A percentile compares a stretch with the other conserved stretches of the same genome.
These are phyloP conservation scores for Styela plicata DNA, from an alignment of 23 tunicate genomes.

Conservation along the genomic window DNA sequence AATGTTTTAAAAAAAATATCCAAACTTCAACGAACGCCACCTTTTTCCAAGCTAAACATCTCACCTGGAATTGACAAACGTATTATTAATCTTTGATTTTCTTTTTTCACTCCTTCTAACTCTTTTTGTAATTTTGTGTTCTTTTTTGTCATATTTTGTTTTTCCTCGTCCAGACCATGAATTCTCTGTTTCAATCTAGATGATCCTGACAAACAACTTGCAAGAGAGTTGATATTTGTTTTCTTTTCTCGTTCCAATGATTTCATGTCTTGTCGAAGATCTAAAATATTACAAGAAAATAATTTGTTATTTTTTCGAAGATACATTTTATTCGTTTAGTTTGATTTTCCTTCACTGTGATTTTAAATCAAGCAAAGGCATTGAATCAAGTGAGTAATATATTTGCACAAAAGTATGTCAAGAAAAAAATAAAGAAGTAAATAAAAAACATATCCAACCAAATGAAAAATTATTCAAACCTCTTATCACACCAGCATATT, in stretches of 20 bases:
- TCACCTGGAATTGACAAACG: not conserved
- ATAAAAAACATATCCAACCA: too few relatives aligned
- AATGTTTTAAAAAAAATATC: too few relatives aligned
- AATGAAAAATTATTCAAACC: too few relatives aligned
- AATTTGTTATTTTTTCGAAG: too few relatives aligned
- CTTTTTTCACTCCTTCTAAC: not conserved
- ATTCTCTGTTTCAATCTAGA: not conserved
- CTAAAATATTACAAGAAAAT: too few relatives aligned
- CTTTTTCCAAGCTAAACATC: not conserved
- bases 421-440: too few relatives aligned
- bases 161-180: not conserved
- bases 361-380: too few relatives aligned
- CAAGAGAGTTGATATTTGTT: not conserved
- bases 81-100: not conserved
- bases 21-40: too few relatives aligned
- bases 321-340: too few relatives aligned
- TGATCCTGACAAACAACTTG: not conserved
- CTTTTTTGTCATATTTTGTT: not conserved
- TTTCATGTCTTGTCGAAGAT: not conserved
- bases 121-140: not conserved
- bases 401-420: too few relatives aligned
- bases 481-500: not conserved
- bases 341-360: too few relatives aligned
- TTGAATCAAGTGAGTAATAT: too few relatives aligned
- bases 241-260: not conserved